Conservation (phyloP, 2,797 vertebrate species). For the Nothura maculosa region DNA sequence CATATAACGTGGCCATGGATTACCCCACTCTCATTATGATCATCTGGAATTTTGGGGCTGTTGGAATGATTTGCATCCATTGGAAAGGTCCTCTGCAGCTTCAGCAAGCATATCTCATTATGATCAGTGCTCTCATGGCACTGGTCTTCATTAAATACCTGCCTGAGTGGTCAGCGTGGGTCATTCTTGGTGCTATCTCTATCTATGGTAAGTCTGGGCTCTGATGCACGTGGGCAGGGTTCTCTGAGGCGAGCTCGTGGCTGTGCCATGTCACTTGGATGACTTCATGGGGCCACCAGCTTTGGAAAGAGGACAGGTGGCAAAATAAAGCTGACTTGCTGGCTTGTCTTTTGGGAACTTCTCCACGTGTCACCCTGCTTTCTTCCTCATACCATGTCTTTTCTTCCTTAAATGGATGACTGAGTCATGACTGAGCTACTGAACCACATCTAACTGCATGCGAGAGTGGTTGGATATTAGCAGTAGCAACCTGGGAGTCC, state of each 20-base stretch:
- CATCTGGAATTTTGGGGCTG: slow-evolving; percentile 96
- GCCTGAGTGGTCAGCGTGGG: slow-evolving; percentile 96
- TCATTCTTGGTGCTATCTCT: slow-evolving; percentile 95
- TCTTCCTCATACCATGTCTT: not conserved
- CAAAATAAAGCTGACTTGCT: not conserved
- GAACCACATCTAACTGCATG: not conserved
- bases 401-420: not conserved
- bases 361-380: not conserved
- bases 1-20: slow-evolving; percentile 95
- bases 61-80: slow-evolving; percentile 97
- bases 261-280: not conserved
- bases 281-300: not conserved
- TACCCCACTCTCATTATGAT: slow-evolving; percentile 91
- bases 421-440: not conserved
- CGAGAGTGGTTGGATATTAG: not conserved
- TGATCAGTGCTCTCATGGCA: slow-evolving; percentile 97
- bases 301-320: not conserved
- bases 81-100: slow-evolving; percentile 95
- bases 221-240: not conserved
- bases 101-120: slow-evolving; percentile 96
- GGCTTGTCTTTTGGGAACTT: not conserved
- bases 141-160: slow-evolving; percentile 97
- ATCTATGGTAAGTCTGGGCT: slow-evolving; percentile 88
- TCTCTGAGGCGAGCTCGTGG: not conserved
- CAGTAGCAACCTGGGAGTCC: not conserved